Evolutionary conservation across 2,888 invertebrate species (phyloP).

Genomic region (Acleris sparsana): DNA sequence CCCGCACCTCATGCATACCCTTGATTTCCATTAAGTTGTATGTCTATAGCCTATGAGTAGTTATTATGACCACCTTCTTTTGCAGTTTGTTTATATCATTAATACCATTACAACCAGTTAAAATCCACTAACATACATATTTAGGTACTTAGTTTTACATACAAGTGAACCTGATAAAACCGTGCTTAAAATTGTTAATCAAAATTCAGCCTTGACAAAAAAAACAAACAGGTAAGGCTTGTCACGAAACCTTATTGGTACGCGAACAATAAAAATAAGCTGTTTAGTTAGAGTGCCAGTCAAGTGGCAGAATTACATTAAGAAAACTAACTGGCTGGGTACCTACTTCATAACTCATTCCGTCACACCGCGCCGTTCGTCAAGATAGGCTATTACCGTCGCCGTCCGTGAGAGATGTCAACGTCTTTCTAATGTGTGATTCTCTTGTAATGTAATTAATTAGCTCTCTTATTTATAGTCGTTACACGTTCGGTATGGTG

Average conservation of each 20-base stretch:
- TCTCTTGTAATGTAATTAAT: not conserved
- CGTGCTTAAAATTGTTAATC: not conserved
- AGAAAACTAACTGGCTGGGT: slow-evolving; percentile 27
- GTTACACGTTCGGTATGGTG: too few species aligned
- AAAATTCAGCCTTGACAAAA: slow-evolving; percentile 1
- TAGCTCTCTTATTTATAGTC: too few species aligned
- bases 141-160: too few species aligned
- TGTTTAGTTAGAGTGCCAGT: slow-evolving; percentile 3
- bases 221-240: not conserved
- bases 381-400: slow-evolving; percentile 35
- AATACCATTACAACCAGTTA: too few species aligned
- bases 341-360: slow-evolving; percentile 21
- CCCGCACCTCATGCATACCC: too few species aligned
- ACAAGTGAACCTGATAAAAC: too few species aligned
- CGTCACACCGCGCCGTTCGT: slow-evolving; percentile 29
- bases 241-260: not conserved
- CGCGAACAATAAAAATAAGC: slow-evolving; percentile 15
- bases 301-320: slow-evolving; percentile 16
- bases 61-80: too few species aligned
- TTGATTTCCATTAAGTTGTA: too few species aligned
- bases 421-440: slow-evolving; percentile 43
- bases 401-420: slow-evolving; percentile 43
- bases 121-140: too few species aligned
- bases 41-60: too few species aligned
- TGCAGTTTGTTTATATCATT: too few species aligned